A percentile compares a stretch with the other conserved stretches of the same genome.
Conservation (phyloP, 2,888 invertebrate genomes). For the Nomada ruficornis region DNA sequence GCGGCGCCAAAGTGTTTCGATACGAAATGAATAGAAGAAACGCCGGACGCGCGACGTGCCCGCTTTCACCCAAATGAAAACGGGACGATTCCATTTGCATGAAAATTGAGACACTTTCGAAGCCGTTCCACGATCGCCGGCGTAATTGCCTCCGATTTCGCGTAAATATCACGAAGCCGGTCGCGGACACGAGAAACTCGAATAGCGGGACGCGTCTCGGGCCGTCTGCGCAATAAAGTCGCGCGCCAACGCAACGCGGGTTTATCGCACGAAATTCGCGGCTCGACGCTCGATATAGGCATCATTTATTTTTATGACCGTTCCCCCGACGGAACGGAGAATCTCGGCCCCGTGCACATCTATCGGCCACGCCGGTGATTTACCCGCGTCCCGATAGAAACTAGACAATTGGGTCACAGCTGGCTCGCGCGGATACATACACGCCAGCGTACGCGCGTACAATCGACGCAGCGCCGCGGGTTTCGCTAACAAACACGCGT, state of each 20-base stretch:
- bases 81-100: conserved; percentile 17
- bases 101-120: conserved; percentile 16
- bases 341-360: conserved; percentile 3
- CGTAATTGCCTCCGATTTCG: conserved; percentile 2
- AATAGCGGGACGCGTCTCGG: not conserved
- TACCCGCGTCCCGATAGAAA: conserved; percentile 58
- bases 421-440: conserved; percentile 43
- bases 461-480: conserved; percentile 27
- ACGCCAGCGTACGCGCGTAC: not conserved
- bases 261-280: conserved; percentile 29
- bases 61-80: conserved; percentile 29
- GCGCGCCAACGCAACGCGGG: not conserved
- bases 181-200: conserved; percentile 15
- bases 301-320: conserved; percentile 47
- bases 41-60: not conserved
- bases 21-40: not conserved
- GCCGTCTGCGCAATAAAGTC: conserved; percentile 5
- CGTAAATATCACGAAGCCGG: conserved; percentile 8
- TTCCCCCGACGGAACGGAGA: not conserved
- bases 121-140: not conserved
- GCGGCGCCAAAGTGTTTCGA: too few relatives aligned
- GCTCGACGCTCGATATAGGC: conserved; percentile 20
- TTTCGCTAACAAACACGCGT: conserved; percentile 44
- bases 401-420: conserved; percentile 66
- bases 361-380: conserved; percentile 37